These are phyloP conservation scores for Dermolepida albohirtum DNA, from an alignment of 2,888 invertebrate species.

Conservation along the genomic window DNA sequence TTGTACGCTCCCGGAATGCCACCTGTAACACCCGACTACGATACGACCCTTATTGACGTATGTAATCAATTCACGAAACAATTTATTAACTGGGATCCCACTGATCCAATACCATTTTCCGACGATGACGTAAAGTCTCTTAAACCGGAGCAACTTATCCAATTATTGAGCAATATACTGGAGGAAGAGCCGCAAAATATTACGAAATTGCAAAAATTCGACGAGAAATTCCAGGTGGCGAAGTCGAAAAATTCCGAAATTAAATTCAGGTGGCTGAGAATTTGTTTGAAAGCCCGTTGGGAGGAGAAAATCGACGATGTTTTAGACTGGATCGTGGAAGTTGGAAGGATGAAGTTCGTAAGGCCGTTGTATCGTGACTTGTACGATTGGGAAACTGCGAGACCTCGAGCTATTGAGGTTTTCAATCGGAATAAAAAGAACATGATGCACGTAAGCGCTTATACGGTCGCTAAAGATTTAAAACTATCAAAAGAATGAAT, in stretches of 20 bases:
- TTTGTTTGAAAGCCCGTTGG: constrained; percentile 82
- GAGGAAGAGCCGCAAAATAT: constrained; percentile 68
- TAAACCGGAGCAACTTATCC: constrained; percentile 74
- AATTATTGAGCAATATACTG: constrained; percentile 77
- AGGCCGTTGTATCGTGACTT: constrained; percentile 89
- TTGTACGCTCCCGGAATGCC: constrained; percentile 89
- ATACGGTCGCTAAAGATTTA: constrained; percentile 81
- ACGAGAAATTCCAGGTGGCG: constrained; percentile 74
- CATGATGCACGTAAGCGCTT: constrained; percentile 88
- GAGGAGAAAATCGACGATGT: constrained; percentile 74
- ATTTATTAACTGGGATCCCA: constrained; percentile 67
- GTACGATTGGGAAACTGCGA: constrained; percentile 81
- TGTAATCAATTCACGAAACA: constrained; percentile 69
- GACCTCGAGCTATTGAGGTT: constrained; percentile 76
- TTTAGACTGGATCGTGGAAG: constrained; percentile 82
- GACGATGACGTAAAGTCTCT: constrained; percentile 69
- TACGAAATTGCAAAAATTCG: constrained; percentile 72
- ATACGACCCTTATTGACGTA: constrained; percentile 74
- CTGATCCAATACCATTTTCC: constrained; percentile 63
- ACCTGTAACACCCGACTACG: constrained; percentile 83
- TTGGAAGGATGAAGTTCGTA: constrained; percentile 93
- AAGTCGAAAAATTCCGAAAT: constrained; percentile 83
- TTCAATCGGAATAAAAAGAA: constrained; percentile 76
- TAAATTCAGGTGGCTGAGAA: constrained; percentile 79
- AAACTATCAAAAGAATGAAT: constrained; percentile 62